Conservation (phyloP, 2,797 vertebrate species). For the Avahi laniger region DNA sequence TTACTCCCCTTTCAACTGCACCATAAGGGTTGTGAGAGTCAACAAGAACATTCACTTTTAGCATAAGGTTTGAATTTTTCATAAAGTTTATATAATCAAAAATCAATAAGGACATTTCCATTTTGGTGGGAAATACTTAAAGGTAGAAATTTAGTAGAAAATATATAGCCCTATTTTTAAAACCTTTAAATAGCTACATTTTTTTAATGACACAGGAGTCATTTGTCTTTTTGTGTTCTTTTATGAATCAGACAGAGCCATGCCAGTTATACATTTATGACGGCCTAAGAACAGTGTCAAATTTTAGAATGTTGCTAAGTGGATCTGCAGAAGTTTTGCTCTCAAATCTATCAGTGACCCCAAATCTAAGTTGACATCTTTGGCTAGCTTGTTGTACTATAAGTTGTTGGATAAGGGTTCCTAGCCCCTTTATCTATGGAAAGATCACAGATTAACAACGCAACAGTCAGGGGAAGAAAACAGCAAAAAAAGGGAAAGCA, state of each 20-base stretch:
- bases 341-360: background rate
- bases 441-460: background rate
- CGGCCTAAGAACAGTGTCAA: background rate
- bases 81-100: conserved; percentile 35
- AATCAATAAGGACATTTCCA: conserved; percentile 10
- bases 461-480: fast-evolving
- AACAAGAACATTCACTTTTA: background rate
- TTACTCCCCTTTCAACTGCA: background rate
- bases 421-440: background rate
- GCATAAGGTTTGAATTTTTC: background rate
- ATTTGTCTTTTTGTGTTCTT: background rate
- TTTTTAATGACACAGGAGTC: background rate
- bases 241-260: background rate
- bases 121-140: conserved; percentile 18
- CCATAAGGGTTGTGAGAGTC: background rate
- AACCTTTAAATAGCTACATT: background rate
- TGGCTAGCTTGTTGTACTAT: background rate
- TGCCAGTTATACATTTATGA: background rate
- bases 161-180: background rate
- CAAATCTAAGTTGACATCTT: background rate
- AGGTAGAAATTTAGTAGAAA: background rate
- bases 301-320: background rate
- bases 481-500: background rate
- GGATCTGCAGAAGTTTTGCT: background rate
- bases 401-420: background rate